Percentiles rank a stretch among this genome's conserved stretches.
phyloP scores from a whole-genome alignment of 2,888 invertebrate genomes.

The Sinelater perroti region DNA sequence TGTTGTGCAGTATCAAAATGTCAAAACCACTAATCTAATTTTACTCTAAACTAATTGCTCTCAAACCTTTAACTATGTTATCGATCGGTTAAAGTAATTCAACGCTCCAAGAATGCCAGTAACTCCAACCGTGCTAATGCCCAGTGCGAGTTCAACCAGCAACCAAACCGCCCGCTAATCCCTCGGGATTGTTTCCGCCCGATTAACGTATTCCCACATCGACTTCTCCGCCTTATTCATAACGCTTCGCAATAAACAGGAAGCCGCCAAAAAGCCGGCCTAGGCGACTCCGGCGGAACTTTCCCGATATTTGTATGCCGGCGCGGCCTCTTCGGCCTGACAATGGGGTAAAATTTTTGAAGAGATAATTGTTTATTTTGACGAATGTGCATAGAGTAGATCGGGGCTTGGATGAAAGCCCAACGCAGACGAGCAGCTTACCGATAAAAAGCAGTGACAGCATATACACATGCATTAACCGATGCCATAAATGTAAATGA shows the following conservation, averaged over 20 bases:
- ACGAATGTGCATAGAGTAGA: too few species aligned
- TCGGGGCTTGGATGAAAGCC: too few species aligned
- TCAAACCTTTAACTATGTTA: constrained; percentile 28
- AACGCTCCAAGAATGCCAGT: constrained; percentile 16
- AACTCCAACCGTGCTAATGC: constrained; percentile 29
- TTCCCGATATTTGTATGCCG: too few species aligned
- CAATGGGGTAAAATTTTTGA: background rate
- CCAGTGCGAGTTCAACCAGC: constrained; percentile 29
- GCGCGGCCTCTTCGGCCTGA: background rate
- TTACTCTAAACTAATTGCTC: constrained; percentile 24
- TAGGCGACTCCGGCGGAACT: too few species aligned
- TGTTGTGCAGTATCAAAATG: constrained; percentile 20
- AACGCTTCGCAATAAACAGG: constrained; percentile 1
- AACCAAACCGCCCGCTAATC: constrained; percentile 30
- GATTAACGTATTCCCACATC: constrained; percentile 2
- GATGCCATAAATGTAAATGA: too few species aligned
- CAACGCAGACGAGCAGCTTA: too few species aligned
- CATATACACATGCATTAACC: too few species aligned
- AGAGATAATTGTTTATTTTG: too few species aligned
- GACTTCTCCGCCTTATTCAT: background rate
- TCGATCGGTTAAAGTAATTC: constrained; percentile 30
- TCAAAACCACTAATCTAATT: constrained; percentile 15
- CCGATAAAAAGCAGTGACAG: too few species aligned
- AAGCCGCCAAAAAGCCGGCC: too few species aligned
- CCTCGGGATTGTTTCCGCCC: constrained; percentile 10